phyloP scores from a whole-genome alignment of 2,888 invertebrate genomes.

The Pharmacophagus antenor region DNA sequence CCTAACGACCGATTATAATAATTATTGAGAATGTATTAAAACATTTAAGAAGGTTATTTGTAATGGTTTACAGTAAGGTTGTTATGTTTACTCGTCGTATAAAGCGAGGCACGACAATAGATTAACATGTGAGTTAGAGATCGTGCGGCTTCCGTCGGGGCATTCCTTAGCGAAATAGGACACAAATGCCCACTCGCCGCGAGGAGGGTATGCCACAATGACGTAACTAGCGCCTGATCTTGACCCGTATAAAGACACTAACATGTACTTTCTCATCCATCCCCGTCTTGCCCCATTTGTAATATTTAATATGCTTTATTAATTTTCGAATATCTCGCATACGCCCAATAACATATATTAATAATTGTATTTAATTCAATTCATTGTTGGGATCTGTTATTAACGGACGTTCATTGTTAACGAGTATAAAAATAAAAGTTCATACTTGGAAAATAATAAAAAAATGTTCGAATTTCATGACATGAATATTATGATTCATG shows the following conservation, averaged over 20 bases:
- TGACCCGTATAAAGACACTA: conserved; percentile 7
- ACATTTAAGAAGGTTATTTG: background rate
- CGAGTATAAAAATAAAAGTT: too few species aligned
- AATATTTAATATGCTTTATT: background rate
- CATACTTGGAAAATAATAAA: too few species aligned
- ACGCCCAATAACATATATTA: too few species aligned
- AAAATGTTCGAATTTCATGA: too few species aligned
- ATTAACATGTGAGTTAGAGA: conserved; percentile 7
- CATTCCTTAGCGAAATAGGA: conserved; percentile 25
- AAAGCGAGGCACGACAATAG: conserved; percentile 14
- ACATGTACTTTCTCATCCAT: background rate
- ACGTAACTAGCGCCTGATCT: conserved; percentile 14
- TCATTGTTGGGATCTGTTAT: too few species aligned
- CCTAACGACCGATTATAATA: too few species aligned
- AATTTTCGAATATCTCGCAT: background rate
- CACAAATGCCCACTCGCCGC: conserved; percentile 1
- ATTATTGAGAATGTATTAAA: too few species aligned
- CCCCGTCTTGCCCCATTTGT: background rate
- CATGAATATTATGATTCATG: too few species aligned
- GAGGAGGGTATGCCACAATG: conserved; percentile 4
- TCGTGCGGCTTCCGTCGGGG: conserved; percentile 24
- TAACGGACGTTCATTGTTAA: too few species aligned
- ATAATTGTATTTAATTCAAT: too few species aligned
- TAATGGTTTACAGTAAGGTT: background rate
- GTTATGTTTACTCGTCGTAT: background rate